These are phyloP conservation scores for Rachycentron canadum DNA, from an alignment of 2,797 vertebrate species.

Conservation along the genomic window DNA sequence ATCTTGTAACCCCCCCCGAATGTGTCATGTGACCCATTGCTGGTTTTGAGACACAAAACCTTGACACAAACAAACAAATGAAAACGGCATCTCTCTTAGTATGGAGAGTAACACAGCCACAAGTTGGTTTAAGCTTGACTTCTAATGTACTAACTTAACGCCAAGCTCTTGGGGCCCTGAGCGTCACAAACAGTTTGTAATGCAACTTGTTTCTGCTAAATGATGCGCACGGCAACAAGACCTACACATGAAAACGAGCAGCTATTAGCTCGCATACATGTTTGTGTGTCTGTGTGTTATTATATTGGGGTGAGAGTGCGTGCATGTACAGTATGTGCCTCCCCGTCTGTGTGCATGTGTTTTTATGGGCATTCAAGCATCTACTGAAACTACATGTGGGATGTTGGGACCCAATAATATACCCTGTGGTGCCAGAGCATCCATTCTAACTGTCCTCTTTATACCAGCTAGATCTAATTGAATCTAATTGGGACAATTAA, in stretches of 20 bases:
- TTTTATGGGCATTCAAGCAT: conserved; percentile 44
- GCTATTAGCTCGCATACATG: conserved; percentile 9
- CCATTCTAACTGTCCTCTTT: conserved; percentile 50
- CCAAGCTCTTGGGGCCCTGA: background rate
- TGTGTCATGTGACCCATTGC: background rate
- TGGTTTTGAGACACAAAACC: background rate
- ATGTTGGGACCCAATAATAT: conserved; percentile 60
- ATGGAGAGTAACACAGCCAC: background rate
- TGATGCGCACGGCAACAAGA: background rate
- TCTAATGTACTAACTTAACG: background rate
- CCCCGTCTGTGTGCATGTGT: background rate
- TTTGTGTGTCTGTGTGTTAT: conserved; percentile 3
- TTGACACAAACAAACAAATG: background rate
- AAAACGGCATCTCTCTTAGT: background rate
- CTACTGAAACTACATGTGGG: conserved; percentile 60
- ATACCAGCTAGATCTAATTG: conserved; percentile 72
- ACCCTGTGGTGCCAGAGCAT: conserved; percentile 53
- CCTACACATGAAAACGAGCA: background rate
- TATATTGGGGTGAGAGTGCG: background rate
- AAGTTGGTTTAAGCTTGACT: background rate
- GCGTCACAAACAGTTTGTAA: background rate
- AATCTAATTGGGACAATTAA: conserved; percentile 84
- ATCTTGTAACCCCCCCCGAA: background rate
- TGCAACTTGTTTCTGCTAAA: background rate
- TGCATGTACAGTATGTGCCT: conserved; percentile 9